Evolutionary conservation across 2,888 invertebrate genomes (phyloP).

Genomic region (Fragum fragum): DNA sequence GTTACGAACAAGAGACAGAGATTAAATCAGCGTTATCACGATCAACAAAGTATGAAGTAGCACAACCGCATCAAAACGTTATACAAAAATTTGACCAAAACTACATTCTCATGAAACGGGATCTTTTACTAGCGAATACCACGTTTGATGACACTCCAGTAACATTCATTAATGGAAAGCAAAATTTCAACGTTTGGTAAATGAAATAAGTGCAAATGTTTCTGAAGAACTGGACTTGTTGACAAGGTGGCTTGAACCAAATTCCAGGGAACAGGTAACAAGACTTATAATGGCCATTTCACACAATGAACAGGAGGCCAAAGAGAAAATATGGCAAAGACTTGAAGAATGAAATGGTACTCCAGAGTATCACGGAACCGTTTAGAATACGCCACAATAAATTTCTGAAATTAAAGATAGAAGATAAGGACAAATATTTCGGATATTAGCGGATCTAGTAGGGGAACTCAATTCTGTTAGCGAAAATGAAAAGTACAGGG

Average conservation of each 20-base stretch:
- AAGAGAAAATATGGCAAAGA: not conserved
- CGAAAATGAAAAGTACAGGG: too few species aligned
- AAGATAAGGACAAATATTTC: too few species aligned
- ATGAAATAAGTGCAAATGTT: not conserved
- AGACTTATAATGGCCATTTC: not conserved
- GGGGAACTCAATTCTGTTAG: too few species aligned
- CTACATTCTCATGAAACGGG: too few species aligned
- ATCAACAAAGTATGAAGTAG: too few species aligned
- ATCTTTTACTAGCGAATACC: not conserved
- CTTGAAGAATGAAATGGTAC: slow-evolving; percentile 1
- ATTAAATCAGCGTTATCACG: too few species aligned
- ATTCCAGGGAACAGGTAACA: not conserved
- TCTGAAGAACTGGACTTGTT: slow-evolving; percentile 53
- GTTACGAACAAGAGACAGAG: too few species aligned
- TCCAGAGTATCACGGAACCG: not conserved
- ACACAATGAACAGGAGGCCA: not conserved
- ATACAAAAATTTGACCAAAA: too few species aligned
- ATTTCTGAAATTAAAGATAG: too few species aligned
- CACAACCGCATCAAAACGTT: too few species aligned
- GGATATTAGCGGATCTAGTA: not conserved
- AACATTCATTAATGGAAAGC: slow-evolving; percentile 33
- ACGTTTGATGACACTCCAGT: not conserved
- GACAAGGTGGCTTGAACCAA: slow-evolving; percentile 37
- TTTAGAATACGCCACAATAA: not conserved
- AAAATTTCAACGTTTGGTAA: slow-evolving; percentile 20